A percentile compares a stretch with the other conserved stretches of the same genome.
Evolutionary conservation across 1,140 invertebrate genomes (phyloP).

Genomic region (Philopotamus ludificatus): DNA sequence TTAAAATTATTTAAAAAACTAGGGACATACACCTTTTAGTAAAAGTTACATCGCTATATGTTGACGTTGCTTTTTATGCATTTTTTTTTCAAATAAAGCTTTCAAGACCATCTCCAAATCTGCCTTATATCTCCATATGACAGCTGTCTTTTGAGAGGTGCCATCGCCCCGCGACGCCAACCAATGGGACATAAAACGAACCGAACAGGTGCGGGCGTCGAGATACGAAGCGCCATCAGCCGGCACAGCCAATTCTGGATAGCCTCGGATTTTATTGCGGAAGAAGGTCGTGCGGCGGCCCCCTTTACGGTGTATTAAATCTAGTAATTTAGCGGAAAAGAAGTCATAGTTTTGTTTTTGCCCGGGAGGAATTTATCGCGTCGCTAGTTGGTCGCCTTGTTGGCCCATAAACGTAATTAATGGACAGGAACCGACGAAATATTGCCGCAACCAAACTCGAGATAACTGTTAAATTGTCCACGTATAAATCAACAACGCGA

Average conservation of each 20-base stretch:
- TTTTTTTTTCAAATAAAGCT: too few relatives aligned
- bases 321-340: constrained; percentile 31
- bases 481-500: constrained; percentile 27
- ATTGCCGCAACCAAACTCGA: constrained; percentile 3
- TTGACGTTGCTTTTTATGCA: too few relatives aligned
- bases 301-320: constrained; percentile 33
- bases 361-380: constrained; percentile 15
- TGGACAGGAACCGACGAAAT: constrained; percentile 18
- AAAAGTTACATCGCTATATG: too few relatives aligned
- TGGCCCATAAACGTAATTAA: constrained; percentile 28
- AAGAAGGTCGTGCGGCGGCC: neutral
- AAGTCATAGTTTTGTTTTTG: constrained; percentile 34
- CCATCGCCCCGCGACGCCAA: too few relatives aligned
- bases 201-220: neutral
- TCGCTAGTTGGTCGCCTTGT: constrained; percentile 23
- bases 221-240: neutral
- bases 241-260: too few relatives aligned
- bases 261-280: constrained; percentile 12
- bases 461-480: constrained; percentile 24
- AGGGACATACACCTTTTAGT: too few relatives aligned
- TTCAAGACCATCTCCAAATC: too few relatives aligned
- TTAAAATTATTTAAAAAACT: too few relatives aligned
- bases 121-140: too few relatives aligned
- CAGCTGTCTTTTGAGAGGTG: too few relatives aligned
- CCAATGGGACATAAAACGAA: too few relatives aligned